A percentile compares a stretch with the other conserved stretches of the same genome.
These are phyloP conservation scores for Ectemnius lituratus DNA, from an alignment of 2,888 invertebrate genomes.

Conservation along the genomic window DNA sequence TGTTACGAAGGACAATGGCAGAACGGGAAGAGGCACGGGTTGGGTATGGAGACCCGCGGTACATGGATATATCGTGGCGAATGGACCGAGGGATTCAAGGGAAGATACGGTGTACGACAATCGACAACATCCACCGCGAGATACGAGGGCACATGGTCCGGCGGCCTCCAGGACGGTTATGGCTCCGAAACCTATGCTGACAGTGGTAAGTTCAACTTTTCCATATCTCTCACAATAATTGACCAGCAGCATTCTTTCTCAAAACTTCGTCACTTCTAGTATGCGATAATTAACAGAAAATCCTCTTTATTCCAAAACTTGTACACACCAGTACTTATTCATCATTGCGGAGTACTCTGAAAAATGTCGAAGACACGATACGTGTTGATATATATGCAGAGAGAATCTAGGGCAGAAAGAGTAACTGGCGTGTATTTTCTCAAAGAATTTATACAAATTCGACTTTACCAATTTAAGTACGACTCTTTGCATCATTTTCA, in stretches of 20 bases:
- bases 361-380: no score
- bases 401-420: no score
- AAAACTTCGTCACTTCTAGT: background rate
- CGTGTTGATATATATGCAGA: no score
- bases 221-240: background rate
- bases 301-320: no score
- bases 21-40: slow-evolving; percentile 98
- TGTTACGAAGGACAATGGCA: slow-evolving; percentile 99
- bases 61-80: slow-evolving; percentile 98
- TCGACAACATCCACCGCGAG: slow-evolving; percentile 96
- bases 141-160: slow-evolving; percentile 99
- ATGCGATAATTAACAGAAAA: no score
- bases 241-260: no score
- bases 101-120: slow-evolving; percentile 98
- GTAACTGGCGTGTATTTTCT: no score
- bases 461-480: no score
- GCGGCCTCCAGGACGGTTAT: slow-evolving; percentile 99
- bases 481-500: no score
- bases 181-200: slow-evolving; percentile 99
- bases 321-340: no score
- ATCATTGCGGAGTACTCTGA: no score
- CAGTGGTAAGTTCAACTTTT: slow-evolving; percentile 87
- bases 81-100: slow-evolving; percentile 99
- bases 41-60: slow-evolving; percentile 98
- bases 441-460: no score